Conservation (phyloP, 2,113 vertebrate species). For the Tinamus guttatus region DNA sequence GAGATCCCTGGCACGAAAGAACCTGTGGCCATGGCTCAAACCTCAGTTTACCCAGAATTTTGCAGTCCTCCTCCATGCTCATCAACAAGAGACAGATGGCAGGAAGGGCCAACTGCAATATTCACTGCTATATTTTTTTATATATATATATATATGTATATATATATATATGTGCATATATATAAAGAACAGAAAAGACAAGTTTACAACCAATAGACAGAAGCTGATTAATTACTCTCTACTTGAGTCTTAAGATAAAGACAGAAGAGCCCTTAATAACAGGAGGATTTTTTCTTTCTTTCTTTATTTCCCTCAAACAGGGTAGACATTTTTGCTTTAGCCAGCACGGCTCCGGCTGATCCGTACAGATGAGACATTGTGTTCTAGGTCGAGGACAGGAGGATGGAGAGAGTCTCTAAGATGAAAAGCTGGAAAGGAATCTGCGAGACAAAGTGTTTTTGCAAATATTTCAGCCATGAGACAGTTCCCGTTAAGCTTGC, state of each 20-base stretch:
- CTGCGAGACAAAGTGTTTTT: not conserved
- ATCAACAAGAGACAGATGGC: not conserved
- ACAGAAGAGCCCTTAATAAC: not conserved
- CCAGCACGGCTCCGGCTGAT: not conserved
- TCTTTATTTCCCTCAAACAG: not conserved
- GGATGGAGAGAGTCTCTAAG: not conserved
- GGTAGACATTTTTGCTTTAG: not conserved
- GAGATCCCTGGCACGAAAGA: not conserved
- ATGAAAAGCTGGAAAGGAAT: conserved; percentile 25
- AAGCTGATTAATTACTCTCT: not conserved
- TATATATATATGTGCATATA: not conserved
- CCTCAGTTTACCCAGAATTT: not conserved
- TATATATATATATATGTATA: not conserved
- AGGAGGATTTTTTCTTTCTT: not conserved
- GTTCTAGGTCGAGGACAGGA: not conserved
- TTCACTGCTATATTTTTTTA: not conserved
- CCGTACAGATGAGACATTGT: not conserved
- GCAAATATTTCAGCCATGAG: conserved; percentile 8
- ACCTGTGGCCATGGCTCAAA: not conserved
- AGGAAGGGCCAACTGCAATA: not conserved
- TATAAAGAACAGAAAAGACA: not conserved
- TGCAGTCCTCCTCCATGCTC: not conserved
- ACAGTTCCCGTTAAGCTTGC: not conserved
- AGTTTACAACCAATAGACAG: not conserved
- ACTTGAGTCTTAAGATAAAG: not conserved